Percentiles rank a stretch among this genome's conserved stretches.
Conservation (phyloP, 2,888 invertebrate genomes). For the Strigamia crassipes region DNA sequence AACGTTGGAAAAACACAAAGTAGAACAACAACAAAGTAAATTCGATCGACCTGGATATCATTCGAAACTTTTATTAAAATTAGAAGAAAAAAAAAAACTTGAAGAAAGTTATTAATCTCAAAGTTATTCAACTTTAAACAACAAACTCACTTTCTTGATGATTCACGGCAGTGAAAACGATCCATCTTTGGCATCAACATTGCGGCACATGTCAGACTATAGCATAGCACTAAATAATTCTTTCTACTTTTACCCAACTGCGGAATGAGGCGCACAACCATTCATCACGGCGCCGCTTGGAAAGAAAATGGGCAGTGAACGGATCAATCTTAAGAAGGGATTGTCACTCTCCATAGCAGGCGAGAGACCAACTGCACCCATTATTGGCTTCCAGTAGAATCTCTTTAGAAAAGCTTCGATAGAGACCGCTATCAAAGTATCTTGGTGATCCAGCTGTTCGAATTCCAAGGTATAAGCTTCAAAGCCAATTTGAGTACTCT, state of each 20-base stretch:
- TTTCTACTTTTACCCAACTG: slow-evolving; percentile 17
- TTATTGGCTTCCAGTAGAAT: slow-evolving; percentile 42
- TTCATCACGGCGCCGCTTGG: slow-evolving; percentile 38
- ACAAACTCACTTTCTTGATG: slow-evolving; percentile 14
- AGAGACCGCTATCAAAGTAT: slow-evolving; percentile 40
- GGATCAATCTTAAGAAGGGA: slow-evolving; percentile 42
- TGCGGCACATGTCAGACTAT: slow-evolving; percentile 19
- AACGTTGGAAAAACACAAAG: neutral
- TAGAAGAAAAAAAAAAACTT: neutral
- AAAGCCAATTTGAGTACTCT: slow-evolving; percentile 33
- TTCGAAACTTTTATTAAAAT: neutral
- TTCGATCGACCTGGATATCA: neutral
- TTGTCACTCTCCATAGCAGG: slow-evolving; percentile 37
- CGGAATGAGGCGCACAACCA: slow-evolving; percentile 21
- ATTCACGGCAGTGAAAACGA: neutral
- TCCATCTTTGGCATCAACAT: slow-evolving; percentile 31
- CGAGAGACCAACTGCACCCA: slow-evolving; percentile 39
- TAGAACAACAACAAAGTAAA: neutral
- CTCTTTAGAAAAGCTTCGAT: slow-evolving; percentile 35
- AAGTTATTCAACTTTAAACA: neutral
- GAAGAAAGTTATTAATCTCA: neutral
- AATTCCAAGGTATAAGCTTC: slow-evolving; percentile 35
- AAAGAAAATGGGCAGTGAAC: slow-evolving; percentile 40
- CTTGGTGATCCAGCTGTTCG: slow-evolving; percentile 40
- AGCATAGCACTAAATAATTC: slow-evolving; percentile 34